Conservation (phyloP, 2,888 invertebrate species). For the Drosophila fungiperda region DNA sequence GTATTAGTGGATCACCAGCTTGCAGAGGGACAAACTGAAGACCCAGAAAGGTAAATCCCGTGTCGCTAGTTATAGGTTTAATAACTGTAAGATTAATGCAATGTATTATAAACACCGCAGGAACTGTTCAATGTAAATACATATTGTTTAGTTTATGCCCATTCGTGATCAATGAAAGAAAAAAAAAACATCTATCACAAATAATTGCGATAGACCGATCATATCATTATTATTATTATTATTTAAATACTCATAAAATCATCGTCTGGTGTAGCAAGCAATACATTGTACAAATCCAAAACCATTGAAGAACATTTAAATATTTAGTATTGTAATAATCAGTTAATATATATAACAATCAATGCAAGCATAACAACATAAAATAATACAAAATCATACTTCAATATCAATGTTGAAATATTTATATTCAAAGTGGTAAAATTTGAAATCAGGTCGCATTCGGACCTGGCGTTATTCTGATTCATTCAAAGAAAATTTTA, state of each 20-base stretch:
- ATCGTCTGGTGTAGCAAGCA: conserved; percentile 10
- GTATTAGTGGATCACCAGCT: conserved; percentile 2
- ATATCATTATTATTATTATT: neutral
- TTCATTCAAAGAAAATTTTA: conserved; percentile 59
- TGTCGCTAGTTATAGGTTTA: conserved; percentile 19
- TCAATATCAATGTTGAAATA: conserved; percentile 22
- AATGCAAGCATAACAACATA: conserved; percentile 28
- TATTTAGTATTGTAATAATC: conserved; percentile 25
- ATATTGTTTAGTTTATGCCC: conserved; percentile 36
- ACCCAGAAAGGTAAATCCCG: conserved; percentile 39
- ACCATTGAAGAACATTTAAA: neutral
- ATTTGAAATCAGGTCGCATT: conserved; percentile 46
- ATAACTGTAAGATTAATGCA: conserved; percentile 22
- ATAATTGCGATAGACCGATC: neutral
- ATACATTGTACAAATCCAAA: conserved; percentile 32
- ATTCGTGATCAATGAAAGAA: conserved; percentile 28
- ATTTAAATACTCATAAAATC: conserved; percentile 22
- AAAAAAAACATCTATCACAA: conserved; percentile 2
- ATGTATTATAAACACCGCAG: conserved; percentile 45
- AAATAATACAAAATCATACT: conserved; percentile 12
- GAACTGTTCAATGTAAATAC: conserved; percentile 45
- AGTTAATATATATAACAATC: conserved; percentile 6
- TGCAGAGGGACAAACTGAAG: neutral
- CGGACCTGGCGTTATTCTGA: conserved; percentile 27
- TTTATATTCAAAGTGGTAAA: conserved; percentile 81